Percentiles rank a stretch among this genome's conserved stretches.
Evolutionary conservation across 2,113 vertebrate species (phyloP).

Genomic region (Hyperopisus bebe): DNA sequence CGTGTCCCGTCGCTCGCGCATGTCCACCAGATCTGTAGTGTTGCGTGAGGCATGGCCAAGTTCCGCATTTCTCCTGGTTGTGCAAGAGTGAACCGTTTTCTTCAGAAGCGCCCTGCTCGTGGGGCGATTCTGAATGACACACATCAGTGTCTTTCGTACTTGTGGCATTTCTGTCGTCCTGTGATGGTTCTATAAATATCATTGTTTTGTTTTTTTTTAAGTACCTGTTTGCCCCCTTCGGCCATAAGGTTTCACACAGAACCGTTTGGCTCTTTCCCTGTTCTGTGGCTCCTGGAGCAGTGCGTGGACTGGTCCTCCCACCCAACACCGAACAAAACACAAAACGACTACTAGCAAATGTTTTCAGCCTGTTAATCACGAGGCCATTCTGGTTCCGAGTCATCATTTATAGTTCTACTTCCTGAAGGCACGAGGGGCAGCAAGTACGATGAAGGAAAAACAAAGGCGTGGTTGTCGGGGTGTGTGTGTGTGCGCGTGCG

Average conservation of each 20-base stretch:
- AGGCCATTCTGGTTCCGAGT: background rate
- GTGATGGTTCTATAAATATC: background rate
- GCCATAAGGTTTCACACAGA: background rate
- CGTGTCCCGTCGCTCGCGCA: background rate
- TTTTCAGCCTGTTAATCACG: background rate
- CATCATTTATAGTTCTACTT: background rate
- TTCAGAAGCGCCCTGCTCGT: background rate
- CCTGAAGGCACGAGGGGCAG: background rate
- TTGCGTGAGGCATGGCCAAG: background rate
- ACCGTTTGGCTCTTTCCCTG: background rate
- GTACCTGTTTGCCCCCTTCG: background rate
- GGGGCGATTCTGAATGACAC: background rate
- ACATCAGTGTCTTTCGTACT: background rate
- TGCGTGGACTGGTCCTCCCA: background rate
- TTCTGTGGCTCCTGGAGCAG: background rate
- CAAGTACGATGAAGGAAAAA: background rate
- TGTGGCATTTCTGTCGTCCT: background rate
- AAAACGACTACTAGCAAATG: background rate
- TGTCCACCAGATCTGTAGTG: background rate
- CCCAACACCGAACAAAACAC: background rate
- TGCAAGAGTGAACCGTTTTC: conserved; percentile 46
- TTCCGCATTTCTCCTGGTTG: conserved; percentile 42
- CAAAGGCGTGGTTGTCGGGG: background rate
- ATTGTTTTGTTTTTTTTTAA: background rate
- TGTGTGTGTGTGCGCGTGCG: background rate